These are phyloP conservation scores for Eospalax fontanierii DNA, from an alignment of 2,797 vertebrate genomes.

Conservation along the genomic window DNA sequence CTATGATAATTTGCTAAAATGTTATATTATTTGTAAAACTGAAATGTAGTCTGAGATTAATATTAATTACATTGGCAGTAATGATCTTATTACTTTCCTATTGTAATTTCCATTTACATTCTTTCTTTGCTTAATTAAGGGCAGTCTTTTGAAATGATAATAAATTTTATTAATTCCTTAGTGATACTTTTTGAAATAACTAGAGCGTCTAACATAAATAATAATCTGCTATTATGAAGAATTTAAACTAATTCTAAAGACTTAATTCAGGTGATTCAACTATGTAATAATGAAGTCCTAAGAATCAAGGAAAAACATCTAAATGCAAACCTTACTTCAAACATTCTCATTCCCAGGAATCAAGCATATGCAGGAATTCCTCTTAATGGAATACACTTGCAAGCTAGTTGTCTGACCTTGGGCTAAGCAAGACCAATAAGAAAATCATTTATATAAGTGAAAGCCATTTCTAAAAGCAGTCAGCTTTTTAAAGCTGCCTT, in stretches of 20 bases:
- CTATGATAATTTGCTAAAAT: constrained; percentile 15
- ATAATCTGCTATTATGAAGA: constrained; percentile 59
- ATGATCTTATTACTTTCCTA: constrained; percentile 40
- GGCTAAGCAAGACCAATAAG: constrained; percentile 44
- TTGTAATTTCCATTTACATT: background rate
- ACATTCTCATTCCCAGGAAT: background rate
- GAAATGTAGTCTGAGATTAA: constrained; percentile 9
- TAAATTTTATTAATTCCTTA: constrained; percentile 8
- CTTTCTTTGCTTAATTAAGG: background rate
- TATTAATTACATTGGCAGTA: background rate
- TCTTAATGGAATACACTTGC: constrained; percentile 40
- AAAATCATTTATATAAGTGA: constrained; percentile 57
- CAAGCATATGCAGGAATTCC: background rate
- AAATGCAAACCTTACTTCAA: constrained; percentile 7
- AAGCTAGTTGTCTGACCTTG: constrained; percentile 46
- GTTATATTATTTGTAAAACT: constrained; percentile 14
- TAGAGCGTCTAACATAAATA: background rate
- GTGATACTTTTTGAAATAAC: background rate
- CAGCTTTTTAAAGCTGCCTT: constrained; percentile 54
- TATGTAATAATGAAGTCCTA: constrained; percentile 17
- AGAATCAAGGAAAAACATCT: background rate
- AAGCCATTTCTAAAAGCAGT: constrained; percentile 63
- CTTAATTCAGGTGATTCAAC: constrained; percentile 9
- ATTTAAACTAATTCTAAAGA: constrained; percentile 27
- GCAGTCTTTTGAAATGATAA: constrained; percentile 27